phyloP scores from a whole-genome alignment of 2,113 vertebrate species.

The Osmerus mordax region DNA sequence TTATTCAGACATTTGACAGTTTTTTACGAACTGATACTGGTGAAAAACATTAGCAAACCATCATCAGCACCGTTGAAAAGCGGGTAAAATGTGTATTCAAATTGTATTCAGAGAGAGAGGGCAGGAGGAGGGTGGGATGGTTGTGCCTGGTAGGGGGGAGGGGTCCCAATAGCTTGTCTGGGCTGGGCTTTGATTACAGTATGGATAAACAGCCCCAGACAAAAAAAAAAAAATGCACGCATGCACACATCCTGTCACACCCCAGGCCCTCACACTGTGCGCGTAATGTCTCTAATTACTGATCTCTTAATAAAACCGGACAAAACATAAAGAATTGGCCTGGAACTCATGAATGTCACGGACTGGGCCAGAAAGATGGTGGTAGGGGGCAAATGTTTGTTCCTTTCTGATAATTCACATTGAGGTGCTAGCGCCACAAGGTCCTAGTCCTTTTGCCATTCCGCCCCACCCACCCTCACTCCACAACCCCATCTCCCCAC shows the following conservation, averaged over 20 bases:
- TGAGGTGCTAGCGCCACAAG: constrained; percentile 16
- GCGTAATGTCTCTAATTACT: constrained; percentile 77
- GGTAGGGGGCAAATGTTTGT: constrained; percentile 29
- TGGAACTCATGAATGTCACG: constrained; percentile 69
- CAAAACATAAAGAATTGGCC: constrained; percentile 69
- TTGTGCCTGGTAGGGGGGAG: background rate
- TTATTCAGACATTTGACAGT: too few relatives aligned
- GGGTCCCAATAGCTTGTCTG: constrained; percentile 10
- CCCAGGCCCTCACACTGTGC: constrained; percentile 37
- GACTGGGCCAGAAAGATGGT: constrained; percentile 66
- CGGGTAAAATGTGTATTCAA: background rate
- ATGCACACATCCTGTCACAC: constrained; percentile 13
- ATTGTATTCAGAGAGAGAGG: background rate
- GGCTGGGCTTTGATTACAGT: constrained; percentile 43
- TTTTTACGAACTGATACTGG: too few relatives aligned
- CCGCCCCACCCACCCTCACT: too few relatives aligned
- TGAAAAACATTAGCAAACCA: too few relatives aligned
- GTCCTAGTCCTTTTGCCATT: too few relatives aligned
- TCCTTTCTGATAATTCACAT: constrained; percentile 45
- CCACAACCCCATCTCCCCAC: constrained; percentile 44
- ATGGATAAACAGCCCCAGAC: constrained; percentile 35
- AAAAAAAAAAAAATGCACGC: background rate
- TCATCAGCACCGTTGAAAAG: background rate
- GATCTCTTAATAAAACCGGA: constrained; percentile 76
- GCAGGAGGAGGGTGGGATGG: background rate